Evolutionary conservation across 2,797 vertebrate genomes (phyloP).

Genomic region (Pantherophis alleghaniensis): DNA sequence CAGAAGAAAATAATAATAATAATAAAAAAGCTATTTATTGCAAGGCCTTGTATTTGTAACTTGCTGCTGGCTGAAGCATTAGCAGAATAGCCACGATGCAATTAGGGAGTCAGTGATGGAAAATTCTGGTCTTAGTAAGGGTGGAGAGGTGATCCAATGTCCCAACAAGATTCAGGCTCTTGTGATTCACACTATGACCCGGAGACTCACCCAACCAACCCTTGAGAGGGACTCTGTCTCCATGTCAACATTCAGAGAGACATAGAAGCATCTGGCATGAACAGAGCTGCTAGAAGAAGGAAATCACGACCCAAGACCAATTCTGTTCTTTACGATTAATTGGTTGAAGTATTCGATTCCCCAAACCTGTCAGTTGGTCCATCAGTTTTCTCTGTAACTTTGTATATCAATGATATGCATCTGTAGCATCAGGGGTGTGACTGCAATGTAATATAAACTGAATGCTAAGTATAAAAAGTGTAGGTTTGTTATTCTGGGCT

Average conservation of each 20-base stretch:
- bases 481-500: not conserved
- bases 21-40: too few relatives aligned
- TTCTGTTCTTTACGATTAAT: not conserved
- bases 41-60: not conserved
- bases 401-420: not conserved
- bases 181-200: not conserved
- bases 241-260: not conserved
- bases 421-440: not conserved
- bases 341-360: not conserved
- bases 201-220: not conserved
- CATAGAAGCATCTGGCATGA: not conserved
- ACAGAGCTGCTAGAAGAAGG: not conserved
- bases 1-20: slow-evolving; percentile 6
- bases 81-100: not conserved
- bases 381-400: not conserved
- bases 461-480: not conserved
- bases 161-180: not conserved
- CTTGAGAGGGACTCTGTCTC: not conserved
- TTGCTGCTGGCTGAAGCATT: not conserved
- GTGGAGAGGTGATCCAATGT: not conserved
- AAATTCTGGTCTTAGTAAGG: not conserved
- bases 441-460: not conserved
- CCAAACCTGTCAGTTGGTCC: not conserved
- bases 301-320: not conserved
- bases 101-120: not conserved